Base-by-base conservation (phyloP, 2,888 invertebrate genomes). In the Phengaris alcon region DNA sequence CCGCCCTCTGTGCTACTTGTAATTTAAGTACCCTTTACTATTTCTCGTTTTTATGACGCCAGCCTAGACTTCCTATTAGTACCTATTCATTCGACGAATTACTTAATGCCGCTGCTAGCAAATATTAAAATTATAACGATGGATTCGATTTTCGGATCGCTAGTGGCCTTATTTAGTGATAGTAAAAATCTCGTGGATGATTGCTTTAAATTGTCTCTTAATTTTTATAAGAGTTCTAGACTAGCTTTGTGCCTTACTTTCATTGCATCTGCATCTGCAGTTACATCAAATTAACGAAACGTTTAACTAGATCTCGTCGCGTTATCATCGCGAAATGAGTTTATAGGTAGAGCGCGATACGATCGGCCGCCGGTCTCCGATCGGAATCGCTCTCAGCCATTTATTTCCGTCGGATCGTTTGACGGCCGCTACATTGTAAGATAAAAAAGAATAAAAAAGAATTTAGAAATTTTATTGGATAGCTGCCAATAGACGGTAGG, bases 361-460 rank as follows among this genome's bases (percentile, higher is more conserved):
- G 13, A 72, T 72, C 72, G 51, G 52, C 48, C 44, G 46, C 72
- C 22, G 70, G 22, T 70, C 51, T 51, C 70, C 52, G 72, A 72
- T 72, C 72, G 51, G 72, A 72, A 72, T 72, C 72, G 72, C 52
- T 22, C 52, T 72, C 35, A 35, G 52, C 52, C 72, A 72, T 72
- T 72, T 72, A 72, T 52, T 72, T 72, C 54, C 72, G 52, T 52
- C 72, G 72, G 72, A 54, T 35, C 72, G 72, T 54, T 72, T 72
- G 72, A 72, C 72, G 72, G 72, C 70, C 70, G 70, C 72, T 72
- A 72, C 52, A 72, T 35, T 72, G 72, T 72, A 72, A 72, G 72
- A 72, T 72, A 72, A 72, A 72, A 72, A 72, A 72, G 72, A 54
- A 72, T 72, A 72, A 72, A 72, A 72, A 72, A 72, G 72, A 54